Evolutionary conservation across 1,140 invertebrate species (phyloP).

Genomic region (Brachionus sp.): DNA sequence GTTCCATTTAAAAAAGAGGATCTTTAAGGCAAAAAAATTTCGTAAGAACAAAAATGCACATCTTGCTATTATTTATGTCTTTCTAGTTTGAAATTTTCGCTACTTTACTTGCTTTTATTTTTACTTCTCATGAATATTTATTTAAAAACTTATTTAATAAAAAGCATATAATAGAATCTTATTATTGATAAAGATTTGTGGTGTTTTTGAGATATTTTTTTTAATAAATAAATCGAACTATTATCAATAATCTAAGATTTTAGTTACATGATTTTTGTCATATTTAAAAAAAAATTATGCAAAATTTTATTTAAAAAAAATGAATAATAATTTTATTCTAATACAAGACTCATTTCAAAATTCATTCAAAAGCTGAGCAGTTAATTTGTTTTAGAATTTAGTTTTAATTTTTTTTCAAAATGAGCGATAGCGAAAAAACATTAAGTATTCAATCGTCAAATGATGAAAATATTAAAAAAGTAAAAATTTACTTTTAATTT

Average conservation of each 20-base stretch:
- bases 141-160: too few species aligned
- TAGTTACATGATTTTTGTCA: conserved; percentile 25
- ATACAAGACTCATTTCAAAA: not conserved
- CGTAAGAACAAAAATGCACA: too few species aligned
- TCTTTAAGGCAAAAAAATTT: too few species aligned
- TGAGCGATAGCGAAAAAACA: conserved; percentile 8
- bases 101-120: too few species aligned
- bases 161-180: too few species aligned
- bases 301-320: not conserved
- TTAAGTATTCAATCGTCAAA: not conserved
- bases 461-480: not conserved
- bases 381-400: not conserved
- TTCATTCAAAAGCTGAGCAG: not conserved
- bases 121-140: too few species aligned
- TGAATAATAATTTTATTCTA: not conserved
- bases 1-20: too few species aligned
- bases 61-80: too few species aligned
- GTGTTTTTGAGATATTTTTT: too few species aligned
- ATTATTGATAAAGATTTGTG: too few species aligned
- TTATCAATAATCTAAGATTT: not conserved
- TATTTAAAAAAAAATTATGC: not conserved
- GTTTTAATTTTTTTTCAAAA: not conserved
- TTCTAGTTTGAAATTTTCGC: too few species aligned
- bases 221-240: not conserved
- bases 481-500: not conserved